Base-by-base conservation (phyloP, 1,140 invertebrate genomes). In the Ceratoteleas bidentatus region DNA sequence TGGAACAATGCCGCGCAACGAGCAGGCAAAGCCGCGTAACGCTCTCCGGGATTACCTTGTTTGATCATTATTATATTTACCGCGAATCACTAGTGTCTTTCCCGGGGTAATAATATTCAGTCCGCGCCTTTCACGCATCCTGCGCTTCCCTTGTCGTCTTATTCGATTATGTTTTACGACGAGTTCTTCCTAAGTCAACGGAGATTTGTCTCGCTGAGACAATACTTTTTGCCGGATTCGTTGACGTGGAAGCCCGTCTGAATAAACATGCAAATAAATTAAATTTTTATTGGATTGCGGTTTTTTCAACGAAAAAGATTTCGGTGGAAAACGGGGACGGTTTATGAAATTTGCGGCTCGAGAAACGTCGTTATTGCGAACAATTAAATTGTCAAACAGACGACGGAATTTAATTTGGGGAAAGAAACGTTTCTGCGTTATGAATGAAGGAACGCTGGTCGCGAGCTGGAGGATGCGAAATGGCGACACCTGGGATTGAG, bases 31-130 rank as follows among this genome's bases (percentile, higher is more conserved):
- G 70, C 69, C 75, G 65, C 56, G 75, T 52, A 60, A 83, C 72
- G 61, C 66, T 52, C 73, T 73, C 52, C 16, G 62, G 76, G 56
- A 83, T 79, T 80, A 83, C 66, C 66, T 76, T 80, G 81, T 83
- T 83, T 83, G 68, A 68, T 83, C 75, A 83, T 83, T 83, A 83
- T 83, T 79, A 79, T 79, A 83, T 78, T 78, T 65, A 79, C 81
- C 56, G 50, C 68, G 61, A 83, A 76, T 79, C 76, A 79, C 70
- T 52, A 49, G 54, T 72, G 54, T 65, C 69, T 65, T 76, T 64
- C 54, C 14, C 52, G 58, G 56, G 62, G 60, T 75, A 78, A 78
- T 83, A 83, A 83, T 79, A 61, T 83, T 83, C 66, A 8, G 15
- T 65, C 72, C 60, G 49, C 75, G 65, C 54, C 52, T 38, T 47